Conservation (phyloP, 2,113 vertebrate genomes). For the Corythornis madagascariensis region DNA sequence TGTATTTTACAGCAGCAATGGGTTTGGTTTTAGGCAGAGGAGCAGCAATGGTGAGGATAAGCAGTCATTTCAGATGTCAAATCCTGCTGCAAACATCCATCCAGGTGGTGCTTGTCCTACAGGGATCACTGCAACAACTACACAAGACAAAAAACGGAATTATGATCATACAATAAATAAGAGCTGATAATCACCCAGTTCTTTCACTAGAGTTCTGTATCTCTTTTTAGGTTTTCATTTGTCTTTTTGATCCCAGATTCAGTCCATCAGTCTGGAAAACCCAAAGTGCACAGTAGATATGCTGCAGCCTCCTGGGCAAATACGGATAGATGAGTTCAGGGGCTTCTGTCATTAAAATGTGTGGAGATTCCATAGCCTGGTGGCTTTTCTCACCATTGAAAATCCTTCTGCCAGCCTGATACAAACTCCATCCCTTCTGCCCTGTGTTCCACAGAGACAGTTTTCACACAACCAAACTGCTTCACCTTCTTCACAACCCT, state of each 20-base stretch:
- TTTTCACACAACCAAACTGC: background rate
- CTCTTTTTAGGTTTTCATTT: background rate
- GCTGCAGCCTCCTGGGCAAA: background rate
- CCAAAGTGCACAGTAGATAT: background rate
- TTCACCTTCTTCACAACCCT: background rate
- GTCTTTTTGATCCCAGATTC: background rate
- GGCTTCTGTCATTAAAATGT: background rate
- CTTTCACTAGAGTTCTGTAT: background rate
- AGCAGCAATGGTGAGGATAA: background rate
- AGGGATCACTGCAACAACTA: background rate
- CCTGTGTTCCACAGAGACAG: background rate
- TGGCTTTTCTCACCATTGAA: background rate
- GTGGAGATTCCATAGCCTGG: background rate
- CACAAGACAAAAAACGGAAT: background rate
- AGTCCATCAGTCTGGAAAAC: background rate
- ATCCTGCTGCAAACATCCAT: background rate
- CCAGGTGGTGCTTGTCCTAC: background rate
- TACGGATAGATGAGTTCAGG: background rate
- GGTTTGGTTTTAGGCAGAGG: background rate
- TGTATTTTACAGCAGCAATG: no score
- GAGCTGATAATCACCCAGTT: accelerated
- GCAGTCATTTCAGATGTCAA: background rate
- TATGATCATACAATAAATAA: background rate
- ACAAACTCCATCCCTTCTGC: background rate
- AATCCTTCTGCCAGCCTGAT: background rate